These are phyloP conservation scores for Ranitomeya variabilis DNA, from an alignment of 2,113 vertebrate species.

Conservation along the genomic window DNA sequence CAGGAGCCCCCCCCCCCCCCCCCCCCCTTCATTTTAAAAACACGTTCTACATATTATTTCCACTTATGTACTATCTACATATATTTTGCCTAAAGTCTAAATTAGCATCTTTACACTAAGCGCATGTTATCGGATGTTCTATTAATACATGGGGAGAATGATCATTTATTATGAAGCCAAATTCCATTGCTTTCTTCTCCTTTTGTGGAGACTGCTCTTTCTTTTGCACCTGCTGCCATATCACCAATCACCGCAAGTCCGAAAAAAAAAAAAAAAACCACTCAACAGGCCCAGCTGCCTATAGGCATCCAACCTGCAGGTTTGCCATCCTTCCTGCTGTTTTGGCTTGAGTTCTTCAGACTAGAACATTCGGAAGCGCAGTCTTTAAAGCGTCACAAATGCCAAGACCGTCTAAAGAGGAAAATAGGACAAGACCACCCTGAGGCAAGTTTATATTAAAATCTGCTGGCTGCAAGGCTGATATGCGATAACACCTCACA, in stretches of 20 bases:
- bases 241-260: conserved; percentile 67
- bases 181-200: neutral
- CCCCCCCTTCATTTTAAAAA: too few species aligned
- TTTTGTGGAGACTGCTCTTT: conserved; percentile 45
- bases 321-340: conserved; percentile 68
- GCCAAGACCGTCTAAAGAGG: conserved; percentile 68
- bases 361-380: conserved; percentile 69
- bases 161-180: conserved; percentile 44
- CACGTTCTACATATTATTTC: too few species aligned
- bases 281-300: conserved; percentile 65
- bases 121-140: neutral
- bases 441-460: conserved; percentile 68
- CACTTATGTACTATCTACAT: too few species aligned
- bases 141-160: conserved; percentile 5
- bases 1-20: too few species aligned
- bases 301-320: conserved; percentile 67
- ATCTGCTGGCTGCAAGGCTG: conserved; percentile 66
- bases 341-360: conserved; percentile 67
- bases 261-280: conserved; percentile 67
- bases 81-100: neutral
- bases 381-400: conserved; percentile 68
- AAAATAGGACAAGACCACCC: conserved; percentile 70
- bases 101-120: conserved; percentile 17
- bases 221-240: conserved; percentile 60
- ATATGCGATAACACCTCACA: conserved; percentile 64